Evolutionary conservation across 2,113 vertebrate species (phyloP).

Genomic region (Phrynocephalus versicolor): DNA sequence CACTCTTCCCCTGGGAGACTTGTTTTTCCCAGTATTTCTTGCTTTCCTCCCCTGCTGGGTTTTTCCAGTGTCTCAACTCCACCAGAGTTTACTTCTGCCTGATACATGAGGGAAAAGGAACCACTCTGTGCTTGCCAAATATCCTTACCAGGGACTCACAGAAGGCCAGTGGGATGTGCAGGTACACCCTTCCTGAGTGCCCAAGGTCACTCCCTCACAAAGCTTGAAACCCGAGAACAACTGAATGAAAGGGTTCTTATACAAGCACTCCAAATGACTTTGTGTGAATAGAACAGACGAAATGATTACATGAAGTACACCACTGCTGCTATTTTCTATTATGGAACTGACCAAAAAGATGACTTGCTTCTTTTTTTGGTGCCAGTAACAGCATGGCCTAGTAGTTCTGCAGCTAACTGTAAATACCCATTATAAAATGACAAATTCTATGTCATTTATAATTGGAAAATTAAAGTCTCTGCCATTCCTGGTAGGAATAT

Average conservation of each 20-base stretch:
- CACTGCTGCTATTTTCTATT: neutral
- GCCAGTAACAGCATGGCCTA: neutral
- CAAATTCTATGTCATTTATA: neutral
- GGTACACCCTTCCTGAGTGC: no score
- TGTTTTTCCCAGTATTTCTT: no score
- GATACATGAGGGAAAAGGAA: no score
- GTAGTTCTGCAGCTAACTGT: neutral
- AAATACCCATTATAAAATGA: neutral
- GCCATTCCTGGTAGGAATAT: neutral
- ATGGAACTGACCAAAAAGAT: neutral
- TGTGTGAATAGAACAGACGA: neutral
- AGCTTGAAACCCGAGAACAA: fast-evolving
- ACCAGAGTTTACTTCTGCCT: no score
- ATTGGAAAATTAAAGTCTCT: neutral
- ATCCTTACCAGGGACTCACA: no score
- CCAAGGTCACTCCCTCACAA: no score
- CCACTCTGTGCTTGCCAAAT: no score
- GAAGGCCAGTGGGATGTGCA: no score
- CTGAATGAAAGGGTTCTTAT: neutral
- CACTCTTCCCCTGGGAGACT: no score
- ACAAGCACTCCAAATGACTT: neutral
- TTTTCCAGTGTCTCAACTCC: no score
- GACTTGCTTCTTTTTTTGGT: neutral
- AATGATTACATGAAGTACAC: neutral
- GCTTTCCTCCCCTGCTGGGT: no score